Percentiles rank a stretch among this genome's conserved stretches.
Evolutionary conservation across 2,888 invertebrate species (phyloP).

Genomic region (Melangyna quadrimaculata): DNA sequence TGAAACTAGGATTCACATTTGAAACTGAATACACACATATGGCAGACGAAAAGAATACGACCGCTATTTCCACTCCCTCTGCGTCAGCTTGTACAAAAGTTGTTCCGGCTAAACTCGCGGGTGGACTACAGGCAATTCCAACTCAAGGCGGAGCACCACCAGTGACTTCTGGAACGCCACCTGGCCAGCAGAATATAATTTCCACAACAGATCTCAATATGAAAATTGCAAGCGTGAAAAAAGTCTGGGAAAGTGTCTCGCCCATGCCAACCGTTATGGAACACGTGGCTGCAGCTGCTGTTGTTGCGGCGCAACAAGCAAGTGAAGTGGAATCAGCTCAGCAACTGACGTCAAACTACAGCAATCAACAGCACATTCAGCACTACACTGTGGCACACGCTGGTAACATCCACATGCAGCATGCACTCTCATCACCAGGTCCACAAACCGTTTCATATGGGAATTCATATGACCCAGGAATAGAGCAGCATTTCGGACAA

Average conservation of each 20-base stretch:
- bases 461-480: conserved; percentile 80
- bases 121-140: conserved; percentile 71
- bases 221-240: conserved; percentile 96
- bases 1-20: conserved; percentile 95
- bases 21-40: conserved; percentile 89
- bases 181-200: conserved; percentile 86
- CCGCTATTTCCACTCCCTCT: conserved; percentile 43
- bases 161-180: conserved; percentile 20
- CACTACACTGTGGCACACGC: conserved; percentile 77
- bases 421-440: conserved; percentile 80
- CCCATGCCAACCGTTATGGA: conserved; percentile 87
- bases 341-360: conserved; percentile 73
- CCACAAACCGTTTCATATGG: conserved; percentile 76
- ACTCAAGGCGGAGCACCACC: conserved; percentile 38
- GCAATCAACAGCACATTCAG: conserved; percentile 76
- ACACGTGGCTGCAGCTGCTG: conserved; percentile 77
- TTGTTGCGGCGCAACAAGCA: conserved; percentile 62
- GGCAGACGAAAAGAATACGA: conserved; percentile 80
- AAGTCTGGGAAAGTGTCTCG: conserved; percentile 88
- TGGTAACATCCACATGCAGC: conserved; percentile 78
- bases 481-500: conserved; percentile 81
- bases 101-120: conserved; percentile 79
- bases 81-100: conserved; percentile 76
- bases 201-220: conserved; percentile 94
- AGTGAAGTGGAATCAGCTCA: conserved; percentile 63